Conservation (phyloP, 2,113 vertebrate genomes). For the Sialia sialis region DNA sequence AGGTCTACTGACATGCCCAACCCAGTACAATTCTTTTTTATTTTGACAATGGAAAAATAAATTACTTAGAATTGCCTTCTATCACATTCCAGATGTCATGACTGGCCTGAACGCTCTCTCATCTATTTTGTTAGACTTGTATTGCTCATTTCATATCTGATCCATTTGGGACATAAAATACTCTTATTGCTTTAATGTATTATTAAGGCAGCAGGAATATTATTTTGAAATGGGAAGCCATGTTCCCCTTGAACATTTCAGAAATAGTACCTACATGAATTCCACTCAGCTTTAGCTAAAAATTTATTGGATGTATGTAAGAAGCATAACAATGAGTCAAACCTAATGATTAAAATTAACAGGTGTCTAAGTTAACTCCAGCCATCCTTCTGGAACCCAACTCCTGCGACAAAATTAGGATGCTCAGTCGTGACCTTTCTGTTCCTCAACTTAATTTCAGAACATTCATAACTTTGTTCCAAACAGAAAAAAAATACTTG, state of each 20-base stretch:
- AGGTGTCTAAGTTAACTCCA: neutral
- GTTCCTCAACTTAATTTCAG: neutral
- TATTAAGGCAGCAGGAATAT: neutral
- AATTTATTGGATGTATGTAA: neutral
- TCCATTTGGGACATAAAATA: neutral
- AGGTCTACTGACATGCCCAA: neutral
- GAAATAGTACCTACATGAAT: neutral
- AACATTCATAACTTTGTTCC: neutral
- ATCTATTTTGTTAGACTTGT: neutral
- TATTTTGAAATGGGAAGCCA: neutral
- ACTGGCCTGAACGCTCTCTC: neutral
- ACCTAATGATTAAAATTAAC: neutral
- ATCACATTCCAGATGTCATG: neutral
- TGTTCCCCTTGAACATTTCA: neutral
- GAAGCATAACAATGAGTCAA: neutral
- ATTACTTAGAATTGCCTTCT: neutral
- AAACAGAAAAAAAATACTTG: neutral
- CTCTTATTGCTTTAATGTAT: neutral
- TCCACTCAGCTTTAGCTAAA: neutral
- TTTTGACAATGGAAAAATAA: neutral
- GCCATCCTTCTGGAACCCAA: neutral
- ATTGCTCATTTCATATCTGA: neutral
- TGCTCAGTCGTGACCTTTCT: neutral
- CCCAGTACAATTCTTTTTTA: neutral
- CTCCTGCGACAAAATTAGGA: neutral